Evolutionary conservation across 2,888 invertebrate species (phyloP), one percentile per base, ranked within the genome.

Genomic region (Diabrotica balteata): DNA sequence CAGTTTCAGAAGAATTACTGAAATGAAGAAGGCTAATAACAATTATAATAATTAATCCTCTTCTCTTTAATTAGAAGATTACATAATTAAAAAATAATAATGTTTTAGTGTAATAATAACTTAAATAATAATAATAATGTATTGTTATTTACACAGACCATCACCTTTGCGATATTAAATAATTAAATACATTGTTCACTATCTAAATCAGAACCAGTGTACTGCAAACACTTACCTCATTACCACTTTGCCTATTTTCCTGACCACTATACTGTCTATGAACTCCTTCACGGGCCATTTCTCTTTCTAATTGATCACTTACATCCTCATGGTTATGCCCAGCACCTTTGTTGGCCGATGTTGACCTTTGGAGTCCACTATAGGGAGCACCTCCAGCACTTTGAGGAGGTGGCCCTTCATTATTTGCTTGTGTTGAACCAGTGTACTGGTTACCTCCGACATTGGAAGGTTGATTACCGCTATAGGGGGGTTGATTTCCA

Each of bases 241-340:
- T 46, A 9, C 44, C 51, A 22, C 11, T n/a, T 8, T 43, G 46
- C 22, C 42, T 43, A 61, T 52, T 51, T 43, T 17, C 45, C 46
- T 52, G 61, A 44, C 51, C 61, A 44, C 51, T 53, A 17, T 46
- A 22, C 52, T 61, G 61, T 52, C 17, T 46, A 11, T 45, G 45
- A 9, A 60, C 64, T 51, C 64, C 67, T 54, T 63, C 64, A 2
- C 55, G 54, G 22, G 65, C 69, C 11, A 71, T 69, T n/a, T 67
- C 50, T 49, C 64, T 59, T 10, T 60, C 71, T 32, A 71, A 57
- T 46, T 67, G 61, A 65, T 71, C 71, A 43, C 61, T 71, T 7
- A 71, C 71, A 63, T 71, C 71, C 43, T 69, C 67, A 53, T 62
- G 59, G 9, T 58, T 54, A 7, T 49, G n/a, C 10, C 62, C 58